Conservation (phyloP, 2,797 vertebrate species). For the Rhinichthys osculus region DNA sequence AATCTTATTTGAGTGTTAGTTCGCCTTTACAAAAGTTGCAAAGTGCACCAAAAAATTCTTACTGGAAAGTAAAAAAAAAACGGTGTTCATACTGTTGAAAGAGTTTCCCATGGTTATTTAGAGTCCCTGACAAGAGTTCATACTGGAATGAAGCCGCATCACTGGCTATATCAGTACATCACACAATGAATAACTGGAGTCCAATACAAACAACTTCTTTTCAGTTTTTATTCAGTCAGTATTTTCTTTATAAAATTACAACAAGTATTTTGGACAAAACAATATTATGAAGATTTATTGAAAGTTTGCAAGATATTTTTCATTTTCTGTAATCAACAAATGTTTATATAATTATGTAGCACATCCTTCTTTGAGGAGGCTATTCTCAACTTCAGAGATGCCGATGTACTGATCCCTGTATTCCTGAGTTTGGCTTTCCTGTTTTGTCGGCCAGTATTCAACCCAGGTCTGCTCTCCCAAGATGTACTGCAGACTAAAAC, state of each 20-base stretch:
- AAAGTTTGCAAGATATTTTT: not conserved
- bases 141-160: too few species aligned
- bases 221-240: not conserved
- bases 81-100: too few species aligned
- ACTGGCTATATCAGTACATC: too few species aligned
- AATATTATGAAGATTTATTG: not conserved
- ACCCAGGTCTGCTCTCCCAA: constrained; percentile 42
- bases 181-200: not conserved
- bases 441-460: constrained; percentile 44
- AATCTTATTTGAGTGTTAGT: too few species aligned
- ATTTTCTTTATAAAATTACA: not conserved
- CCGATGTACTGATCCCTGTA: not conserved
- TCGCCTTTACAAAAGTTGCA: too few species aligned
- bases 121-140: too few species aligned
- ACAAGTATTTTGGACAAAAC: not conserved
- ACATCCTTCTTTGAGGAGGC: constrained; percentile 19
- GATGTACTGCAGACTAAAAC: constrained; percentile 37
- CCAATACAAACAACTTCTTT: not conserved
- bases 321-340: not conserved
- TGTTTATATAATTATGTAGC: not conserved
- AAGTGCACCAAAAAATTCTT: too few species aligned
- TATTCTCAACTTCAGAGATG: not conserved
- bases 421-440: not conserved
- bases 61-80: too few species aligned
- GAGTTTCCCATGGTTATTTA: too few species aligned